phyloP scores from a whole-genome alignment of 2,797 vertebrate genomes.

The Melanotaenia pygmaea region DNA sequence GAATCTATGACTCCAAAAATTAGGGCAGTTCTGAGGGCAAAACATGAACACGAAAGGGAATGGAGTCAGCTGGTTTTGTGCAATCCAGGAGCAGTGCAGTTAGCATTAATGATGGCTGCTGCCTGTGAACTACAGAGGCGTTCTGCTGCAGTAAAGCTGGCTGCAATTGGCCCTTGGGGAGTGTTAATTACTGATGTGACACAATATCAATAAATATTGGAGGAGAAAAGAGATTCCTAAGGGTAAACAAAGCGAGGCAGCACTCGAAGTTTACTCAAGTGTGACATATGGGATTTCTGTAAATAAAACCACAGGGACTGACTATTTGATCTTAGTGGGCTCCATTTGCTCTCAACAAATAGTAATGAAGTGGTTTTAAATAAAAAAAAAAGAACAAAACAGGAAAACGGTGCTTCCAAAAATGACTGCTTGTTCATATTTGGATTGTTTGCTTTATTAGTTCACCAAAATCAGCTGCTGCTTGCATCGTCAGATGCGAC shows the following conservation, averaged over 20 bases:
- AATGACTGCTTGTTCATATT: conserved; percentile 43
- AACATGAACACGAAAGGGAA: neutral
- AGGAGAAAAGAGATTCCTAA: conserved; percentile 49
- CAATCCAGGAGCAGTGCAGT: conserved; percentile 16
- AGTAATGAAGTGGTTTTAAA: neutral
- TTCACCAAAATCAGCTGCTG: conserved; percentile 69
- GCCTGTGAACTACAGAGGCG: conserved; percentile 42
- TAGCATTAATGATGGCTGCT: conserved; percentile 30
- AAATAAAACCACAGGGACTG: conserved; percentile 30
- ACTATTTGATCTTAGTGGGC: neutral
- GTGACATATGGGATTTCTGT: conserved; percentile 28
- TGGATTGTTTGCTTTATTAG: conserved; percentile 67
- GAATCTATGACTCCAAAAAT: neutral
- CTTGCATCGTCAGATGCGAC: conserved; percentile 38
- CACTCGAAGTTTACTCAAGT: conserved; percentile 29
- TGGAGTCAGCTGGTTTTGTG: neutral
- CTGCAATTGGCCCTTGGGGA: conserved; percentile 51
- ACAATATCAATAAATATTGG: conserved; percentile 68
- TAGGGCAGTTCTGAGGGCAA: neutral
- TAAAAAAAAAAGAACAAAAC: neutral
- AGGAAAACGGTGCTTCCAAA: neutral
- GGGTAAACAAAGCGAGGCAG: conserved; percentile 50
- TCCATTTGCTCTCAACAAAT: neutral
- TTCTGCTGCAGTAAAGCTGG: conserved; percentile 19
- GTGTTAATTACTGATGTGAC: conserved; percentile 66